Conservation (phyloP, 2,888 invertebrate genomes). For the Pseudococcus jackbeardsleyi region DNA sequence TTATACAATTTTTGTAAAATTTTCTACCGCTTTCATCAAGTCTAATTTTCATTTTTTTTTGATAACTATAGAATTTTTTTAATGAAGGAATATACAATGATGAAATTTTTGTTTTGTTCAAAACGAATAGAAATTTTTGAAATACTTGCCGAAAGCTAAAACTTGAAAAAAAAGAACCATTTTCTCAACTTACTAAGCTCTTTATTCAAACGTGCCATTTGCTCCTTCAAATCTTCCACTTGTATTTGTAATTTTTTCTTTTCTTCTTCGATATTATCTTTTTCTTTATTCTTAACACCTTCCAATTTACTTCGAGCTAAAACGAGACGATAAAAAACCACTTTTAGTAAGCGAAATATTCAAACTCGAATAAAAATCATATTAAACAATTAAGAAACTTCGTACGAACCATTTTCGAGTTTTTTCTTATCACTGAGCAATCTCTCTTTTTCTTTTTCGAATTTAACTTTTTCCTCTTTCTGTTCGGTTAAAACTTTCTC, state of each 20-base stretch:
- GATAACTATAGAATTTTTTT: too few relatives aligned
- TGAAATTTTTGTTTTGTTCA: too few relatives aligned
- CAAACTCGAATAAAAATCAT: not conserved
- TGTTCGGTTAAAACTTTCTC: conserved; percentile 68
- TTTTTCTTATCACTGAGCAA: conserved; percentile 74
- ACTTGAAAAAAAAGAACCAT: conserved; percentile 37
- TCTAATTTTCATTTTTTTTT: too few relatives aligned
- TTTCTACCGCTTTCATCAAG: too few relatives aligned
- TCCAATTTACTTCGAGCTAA: conserved; percentile 56
- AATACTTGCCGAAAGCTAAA: not conserved
- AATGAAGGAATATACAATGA: too few relatives aligned
- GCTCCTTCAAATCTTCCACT: conserved; percentile 74
- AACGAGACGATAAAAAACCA: not conserved
- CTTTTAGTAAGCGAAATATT: not conserved
- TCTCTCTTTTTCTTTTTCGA: conserved; percentile 72
- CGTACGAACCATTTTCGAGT: conserved; percentile 69
- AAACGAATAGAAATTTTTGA: too few relatives aligned
- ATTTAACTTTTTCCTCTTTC: conserved; percentile 69
- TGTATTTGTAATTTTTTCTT: conserved; percentile 71
- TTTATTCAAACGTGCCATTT: conserved; percentile 74
- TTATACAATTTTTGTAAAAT: too few relatives aligned
- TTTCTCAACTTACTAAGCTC: conserved; percentile 74
- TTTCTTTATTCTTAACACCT: conserved; percentile 71
- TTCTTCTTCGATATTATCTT: conserved; percentile 72
- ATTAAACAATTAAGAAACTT: not conserved